Conservation (phyloP, 1,140 invertebrate species). For the Whitmania pigra region DNA sequence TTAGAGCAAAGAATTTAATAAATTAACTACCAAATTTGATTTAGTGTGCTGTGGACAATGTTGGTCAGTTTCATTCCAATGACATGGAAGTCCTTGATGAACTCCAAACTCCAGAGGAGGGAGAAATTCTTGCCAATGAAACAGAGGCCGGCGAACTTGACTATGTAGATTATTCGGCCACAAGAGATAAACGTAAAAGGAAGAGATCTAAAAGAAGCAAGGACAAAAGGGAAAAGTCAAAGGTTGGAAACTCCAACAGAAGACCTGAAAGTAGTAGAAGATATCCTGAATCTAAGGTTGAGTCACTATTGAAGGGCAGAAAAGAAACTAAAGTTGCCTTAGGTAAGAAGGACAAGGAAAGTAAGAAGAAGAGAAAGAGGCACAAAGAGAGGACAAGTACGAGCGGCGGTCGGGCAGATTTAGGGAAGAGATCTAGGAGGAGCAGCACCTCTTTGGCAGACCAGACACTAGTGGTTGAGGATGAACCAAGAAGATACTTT, state of each 20-base stretch:
- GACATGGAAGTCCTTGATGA: no score
- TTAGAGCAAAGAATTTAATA: no score
- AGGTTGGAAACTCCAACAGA: no score
- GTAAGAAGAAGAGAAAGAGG: neutral
- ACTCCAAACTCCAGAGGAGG: no score
- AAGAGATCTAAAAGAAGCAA: no score
- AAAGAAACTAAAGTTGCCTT: neutral
- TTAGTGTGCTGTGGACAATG: no score
- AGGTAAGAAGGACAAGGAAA: neutral
- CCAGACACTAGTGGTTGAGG: neutral
- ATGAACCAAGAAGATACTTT: slow-evolving; percentile 1
- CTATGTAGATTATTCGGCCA: neutral
- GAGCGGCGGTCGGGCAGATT: neutral
- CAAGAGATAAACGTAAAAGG: neutral
- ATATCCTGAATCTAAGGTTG: neutral
- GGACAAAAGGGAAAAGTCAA: no score
- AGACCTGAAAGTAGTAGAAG: no score
- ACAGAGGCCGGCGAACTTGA: neutral
- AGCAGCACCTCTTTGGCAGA: neutral
- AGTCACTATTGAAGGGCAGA: neutral
- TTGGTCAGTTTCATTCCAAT: no score
- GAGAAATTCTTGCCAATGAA: no score
- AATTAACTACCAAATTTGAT: no score
- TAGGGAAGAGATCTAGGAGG: neutral
- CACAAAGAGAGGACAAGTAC: slow-evolving; percentile 6